These are phyloP conservation scores for Synodontis membranacea DNA, from an alignment of 2,113 vertebrate genomes.

Conservation along the genomic window DNA sequence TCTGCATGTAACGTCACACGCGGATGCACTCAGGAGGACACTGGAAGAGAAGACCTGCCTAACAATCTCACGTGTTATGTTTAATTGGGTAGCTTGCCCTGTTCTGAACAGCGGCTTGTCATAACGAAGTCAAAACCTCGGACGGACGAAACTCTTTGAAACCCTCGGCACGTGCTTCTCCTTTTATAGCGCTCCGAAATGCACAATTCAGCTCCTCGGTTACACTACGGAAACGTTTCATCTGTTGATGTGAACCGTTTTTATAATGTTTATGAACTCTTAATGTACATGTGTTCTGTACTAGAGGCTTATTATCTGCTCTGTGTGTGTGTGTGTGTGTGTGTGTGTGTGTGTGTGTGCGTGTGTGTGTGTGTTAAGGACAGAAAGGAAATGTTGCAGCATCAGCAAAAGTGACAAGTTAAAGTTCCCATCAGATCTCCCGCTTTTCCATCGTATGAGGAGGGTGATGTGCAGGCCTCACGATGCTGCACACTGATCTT, in stretches of 20 bases:
- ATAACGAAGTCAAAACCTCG: constrained; percentile 39
- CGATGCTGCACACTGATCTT: constrained; percentile 54
- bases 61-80: constrained; percentile 47
- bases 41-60: constrained; percentile 30
- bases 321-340: background rate
- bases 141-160: constrained; percentile 22
- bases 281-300: constrained; percentile 56
- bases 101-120: constrained; percentile 39
- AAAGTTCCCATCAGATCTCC: constrained; percentile 61
- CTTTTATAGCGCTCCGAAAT: background rate
- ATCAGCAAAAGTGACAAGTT: constrained; percentile 71
- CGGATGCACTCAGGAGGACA: constrained; percentile 35
- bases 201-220: background rate
- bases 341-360: constrained; percentile 14
- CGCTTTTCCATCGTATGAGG: constrained; percentile 54
- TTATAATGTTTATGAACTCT: constrained; percentile 22
- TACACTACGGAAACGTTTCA: background rate
- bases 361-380: constrained; percentile 65
- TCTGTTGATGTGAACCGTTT: constrained; percentile 25
- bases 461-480: constrained; percentile 68
- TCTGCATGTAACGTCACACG: constrained; percentile 52
- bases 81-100: constrained; percentile 50
- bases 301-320: background rate
- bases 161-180: background rate
- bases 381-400: constrained; percentile 67